Base-by-base conservation (phyloP, 2,797 vertebrate species). In the Meda fulgida region DNA sequence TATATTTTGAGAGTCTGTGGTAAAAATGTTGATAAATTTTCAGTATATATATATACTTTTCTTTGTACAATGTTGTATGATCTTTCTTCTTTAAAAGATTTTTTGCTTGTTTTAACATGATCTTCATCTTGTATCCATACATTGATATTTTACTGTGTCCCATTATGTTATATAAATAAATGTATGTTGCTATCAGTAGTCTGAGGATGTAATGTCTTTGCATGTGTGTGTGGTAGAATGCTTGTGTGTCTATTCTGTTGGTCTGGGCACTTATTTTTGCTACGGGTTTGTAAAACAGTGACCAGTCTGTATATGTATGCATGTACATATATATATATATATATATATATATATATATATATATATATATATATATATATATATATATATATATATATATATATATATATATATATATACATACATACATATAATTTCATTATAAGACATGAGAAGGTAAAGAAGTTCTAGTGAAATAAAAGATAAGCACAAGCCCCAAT, bases 201-300 rank as follows among this genome's bases (percentile, higher is more conserved):
- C 5, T 79, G 83, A 81, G 82, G 40, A 80, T 73, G 73, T 76
- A 38, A 75, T 85, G 51, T 85, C 51, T 48, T 18, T 75, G 58
- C 43, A 19, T 78, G 65, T 69, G n/a, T 81, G 79, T 78, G 38
- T 85, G 40, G 58, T 43, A 69, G 77, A 84, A 69, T 58, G 31
- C 72, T 60, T 81, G 13, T 89, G 71, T 87, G 67, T 90, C 87
- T 90, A 89, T 92, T 91, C 91, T 92, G 89, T 94, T 91, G 91
- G 92, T 94, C 93, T 94, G 94, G 95, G 95, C 94, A 95, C 95
- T 95, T 95, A 90, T 94, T 95, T 94, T 93, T 96, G 94, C 94
- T 95, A 95, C 95, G 94, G 92, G 94, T 90, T 88, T 91, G 91
- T 93, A 92, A 95, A 95, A 95, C 95, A 95, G 95, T 95, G 95